phyloP scores from a whole-genome alignment of 2,888 invertebrate species.

The Oligia fasciuncula region DNA sequence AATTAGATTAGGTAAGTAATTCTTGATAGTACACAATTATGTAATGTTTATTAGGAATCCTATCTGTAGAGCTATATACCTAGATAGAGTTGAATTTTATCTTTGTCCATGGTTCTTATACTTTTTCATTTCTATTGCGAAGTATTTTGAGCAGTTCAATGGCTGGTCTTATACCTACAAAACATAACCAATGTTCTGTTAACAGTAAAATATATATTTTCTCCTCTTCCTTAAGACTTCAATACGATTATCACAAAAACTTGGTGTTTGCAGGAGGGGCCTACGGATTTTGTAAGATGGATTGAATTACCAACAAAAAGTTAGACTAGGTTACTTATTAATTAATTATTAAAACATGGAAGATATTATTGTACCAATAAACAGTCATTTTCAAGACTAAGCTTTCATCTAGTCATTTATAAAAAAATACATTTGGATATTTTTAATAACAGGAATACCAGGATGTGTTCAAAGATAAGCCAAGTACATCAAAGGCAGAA shows the following conservation, averaged over 20 bases:
- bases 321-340: no score
- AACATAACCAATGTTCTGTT: not conserved
- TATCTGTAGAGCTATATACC: not conserved
- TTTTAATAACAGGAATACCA: conserved; percentile 6
- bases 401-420: no score
- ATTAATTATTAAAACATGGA: not conserved
- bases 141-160: not conserved
- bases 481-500: not conserved
- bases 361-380: not conserved
- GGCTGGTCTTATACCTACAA: not conserved
- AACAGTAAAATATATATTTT: not conserved
- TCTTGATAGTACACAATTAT: conserved; percentile 10
- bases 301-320: not conserved
- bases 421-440: not conserved
- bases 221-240: not conserved
- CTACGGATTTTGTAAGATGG: not conserved
- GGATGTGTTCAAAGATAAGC: conserved; percentile 9
- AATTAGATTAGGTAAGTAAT: conserved; percentile 21
- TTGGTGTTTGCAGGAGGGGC: not conserved
- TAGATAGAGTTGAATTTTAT: conserved; percentile 14
- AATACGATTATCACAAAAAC: not conserved
- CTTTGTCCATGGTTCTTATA: not conserved
- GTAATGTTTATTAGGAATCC: conserved; percentile 19
- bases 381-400: not conserved
- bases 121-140: not conserved